phyloP scores from a whole-genome alignment of 1,140 invertebrate genomes.

The Temnothorax nylanderi region DNA sequence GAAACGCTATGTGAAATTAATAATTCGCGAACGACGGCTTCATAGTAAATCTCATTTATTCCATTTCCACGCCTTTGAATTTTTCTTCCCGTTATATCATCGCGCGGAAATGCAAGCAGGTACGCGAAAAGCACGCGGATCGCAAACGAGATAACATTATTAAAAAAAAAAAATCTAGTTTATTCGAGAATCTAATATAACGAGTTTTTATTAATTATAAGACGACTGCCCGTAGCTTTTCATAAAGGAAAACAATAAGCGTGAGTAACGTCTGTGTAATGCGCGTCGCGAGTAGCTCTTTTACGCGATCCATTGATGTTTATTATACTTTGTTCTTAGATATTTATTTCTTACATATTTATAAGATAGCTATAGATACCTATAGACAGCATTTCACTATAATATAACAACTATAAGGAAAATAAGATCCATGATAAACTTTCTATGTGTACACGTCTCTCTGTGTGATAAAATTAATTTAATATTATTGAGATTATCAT shows the following conservation, averaged over 20 bases:
- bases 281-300: neutral
- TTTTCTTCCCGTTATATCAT: neutral
- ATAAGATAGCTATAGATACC: neutral
- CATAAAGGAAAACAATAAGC: constrained; percentile 14
- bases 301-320: neutral
- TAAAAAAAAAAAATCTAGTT: neutral
- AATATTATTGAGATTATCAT: constrained; percentile 28
- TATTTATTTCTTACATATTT: neutral
- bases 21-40: constrained; percentile 41
- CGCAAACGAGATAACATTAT: constrained; percentile 11
- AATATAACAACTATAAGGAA: no score
- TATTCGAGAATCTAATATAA: constrained; percentile 34
- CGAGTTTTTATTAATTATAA: constrained; percentile 32
- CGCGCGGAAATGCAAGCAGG: neutral
- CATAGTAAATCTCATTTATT: constrained; percentile 47
- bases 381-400: no score
- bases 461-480: constrained; percentile 13
- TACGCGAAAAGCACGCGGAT: constrained; percentile 26
- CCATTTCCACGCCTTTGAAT: constrained; percentile 35
- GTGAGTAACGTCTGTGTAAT: neutral
- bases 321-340: neutral
- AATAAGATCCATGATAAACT: neutral
- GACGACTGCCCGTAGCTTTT: neutral
- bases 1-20: constrained; percentile 51
- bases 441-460: neutral